A percentile compares a stretch with the other conserved stretches of the same genome.
Evolutionary conservation across 1,140 invertebrate genomes (phyloP).

Genomic region (Hydropsyche tenuis): DNA sequence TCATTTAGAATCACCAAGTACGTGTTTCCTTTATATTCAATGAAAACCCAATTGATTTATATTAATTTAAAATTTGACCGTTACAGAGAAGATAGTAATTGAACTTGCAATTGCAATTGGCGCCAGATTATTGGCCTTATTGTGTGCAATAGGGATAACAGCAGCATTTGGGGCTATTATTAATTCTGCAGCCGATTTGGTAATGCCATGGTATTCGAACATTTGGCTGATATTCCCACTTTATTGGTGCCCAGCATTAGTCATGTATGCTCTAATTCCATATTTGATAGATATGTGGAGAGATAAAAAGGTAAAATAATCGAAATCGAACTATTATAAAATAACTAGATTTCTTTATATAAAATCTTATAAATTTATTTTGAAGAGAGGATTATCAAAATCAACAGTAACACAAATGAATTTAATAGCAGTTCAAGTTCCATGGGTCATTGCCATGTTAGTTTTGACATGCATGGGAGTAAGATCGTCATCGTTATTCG

Average conservation of each 20-base stretch:
- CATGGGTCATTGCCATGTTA: constrained; percentile 36
- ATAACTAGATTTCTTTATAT: not conserved
- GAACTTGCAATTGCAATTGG: constrained; percentile 17
- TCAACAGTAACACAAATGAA: constrained; percentile 42
- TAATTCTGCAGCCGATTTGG: not conserved
- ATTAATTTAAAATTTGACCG: no score
- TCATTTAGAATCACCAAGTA: not conserved
- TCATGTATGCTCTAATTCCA: not conserved
- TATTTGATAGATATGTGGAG: constrained; percentile 17
- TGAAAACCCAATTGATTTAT: no score
- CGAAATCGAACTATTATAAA: not conserved
- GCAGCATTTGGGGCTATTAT: constrained; percentile 30
- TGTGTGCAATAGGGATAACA: constrained; percentile 16
- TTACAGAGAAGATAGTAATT: not conserved
- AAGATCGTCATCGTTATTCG: constrained; percentile 35
- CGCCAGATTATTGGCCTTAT: not conserved
- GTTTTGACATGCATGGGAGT: constrained; percentile 32
- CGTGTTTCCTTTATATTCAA: not conserved
- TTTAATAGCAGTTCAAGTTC: constrained; percentile 41
- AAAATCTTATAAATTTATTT: constrained; percentile 20
- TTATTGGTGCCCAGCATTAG: constrained; percentile 30
- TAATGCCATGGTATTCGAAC: constrained; percentile 37
- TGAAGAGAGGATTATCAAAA: constrained; percentile 35
- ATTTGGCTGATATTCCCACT: constrained; percentile 33
- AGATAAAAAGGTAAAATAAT: constrained; percentile 13